A percentile compares a stretch with the other conserved stretches of the same genome.
phyloP scores from a whole-genome alignment of 2,888 invertebrate species.

The Bellardia bayeri region DNA sequence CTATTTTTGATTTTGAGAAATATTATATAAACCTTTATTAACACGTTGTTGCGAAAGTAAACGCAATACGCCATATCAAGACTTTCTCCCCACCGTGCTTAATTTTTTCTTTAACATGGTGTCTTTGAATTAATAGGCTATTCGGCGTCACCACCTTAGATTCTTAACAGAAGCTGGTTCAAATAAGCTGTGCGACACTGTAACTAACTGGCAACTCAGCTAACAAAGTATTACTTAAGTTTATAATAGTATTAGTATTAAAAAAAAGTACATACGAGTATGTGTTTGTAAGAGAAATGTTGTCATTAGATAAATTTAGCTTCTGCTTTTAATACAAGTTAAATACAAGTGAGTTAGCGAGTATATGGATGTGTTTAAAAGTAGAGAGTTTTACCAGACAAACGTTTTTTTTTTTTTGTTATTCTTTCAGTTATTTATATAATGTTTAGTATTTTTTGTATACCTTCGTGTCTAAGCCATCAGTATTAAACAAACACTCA shows the following conservation, averaged over 20 bases:
- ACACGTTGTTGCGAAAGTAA: no score
- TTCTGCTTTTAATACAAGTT: neutral
- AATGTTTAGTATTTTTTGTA: neutral
- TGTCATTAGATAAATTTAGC: constrained; percentile 2
- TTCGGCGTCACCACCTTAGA: no score
- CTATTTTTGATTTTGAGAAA: no score
- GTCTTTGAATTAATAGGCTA: no score
- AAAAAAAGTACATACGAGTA: neutral
- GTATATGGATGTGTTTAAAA: neutral
- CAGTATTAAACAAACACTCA: neutral
- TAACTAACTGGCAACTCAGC: neutral
- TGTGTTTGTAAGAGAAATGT: constrained; percentile 1
- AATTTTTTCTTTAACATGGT: no score
- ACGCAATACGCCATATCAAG: no score
- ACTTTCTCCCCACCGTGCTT: no score
- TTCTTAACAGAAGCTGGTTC: no score
- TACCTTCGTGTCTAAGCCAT: neutral
- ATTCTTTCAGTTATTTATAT: neutral
- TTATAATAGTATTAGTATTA: neutral
- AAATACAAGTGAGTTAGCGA: neutral
- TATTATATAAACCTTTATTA: no score
- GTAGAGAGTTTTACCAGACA: constrained; percentile 4
- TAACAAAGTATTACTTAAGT: neutral
- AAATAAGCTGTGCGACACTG: no score
- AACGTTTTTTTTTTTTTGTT: neutral